Base-by-base conservation (phyloP, 2,113 vertebrate species). In the Psittacula cyanocephala region DNA sequence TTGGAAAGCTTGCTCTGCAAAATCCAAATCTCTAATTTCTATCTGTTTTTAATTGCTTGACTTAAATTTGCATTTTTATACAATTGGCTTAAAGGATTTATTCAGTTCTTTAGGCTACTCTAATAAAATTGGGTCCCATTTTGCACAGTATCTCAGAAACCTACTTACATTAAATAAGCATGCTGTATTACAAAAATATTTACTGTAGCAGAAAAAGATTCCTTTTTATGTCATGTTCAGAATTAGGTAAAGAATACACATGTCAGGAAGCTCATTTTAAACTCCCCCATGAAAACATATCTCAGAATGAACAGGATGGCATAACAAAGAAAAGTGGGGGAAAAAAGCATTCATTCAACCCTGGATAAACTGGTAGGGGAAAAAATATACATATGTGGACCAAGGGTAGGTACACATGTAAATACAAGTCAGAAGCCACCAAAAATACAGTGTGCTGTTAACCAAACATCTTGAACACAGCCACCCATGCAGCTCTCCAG, bases 1-100 rank as follows among this genome's bases (percentile, higher is more conserved):
- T 92, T 70, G 65, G 96, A 97, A 96, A 96, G 95, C 97, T 97
- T 91, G 94, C 96, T 93, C 46, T 75, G 97, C 97, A 96, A 94
- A 98, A 98, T 92, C 97, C 86, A 83, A 87, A 96, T 95, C 97
- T 98, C 96, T 97, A 93, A 96, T 97, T 98, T 97, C 97, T 98
- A 97, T 97, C 97, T 97, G 96, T 80, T 98, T 98, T 97, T 98
- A 98, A 98, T 98, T 98, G 98, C 97, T 97, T 95, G 97, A 92
- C 94, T 97, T 95, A 89, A 90, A 98, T 98, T 98, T 98, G 97
- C 98, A 98, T 98, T 98, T 98, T 98, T 97, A 98, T 96, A 97
- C 97, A 96, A 98, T 96, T 97, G 96, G 96, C 95, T 96, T 94
- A 96, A 97, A 97, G 97, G 94, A 96, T 97, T 96, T 97, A 96